Conservation (phyloP, 1,140 invertebrate species). For the Lordiphosa stackelbergi region DNA sequence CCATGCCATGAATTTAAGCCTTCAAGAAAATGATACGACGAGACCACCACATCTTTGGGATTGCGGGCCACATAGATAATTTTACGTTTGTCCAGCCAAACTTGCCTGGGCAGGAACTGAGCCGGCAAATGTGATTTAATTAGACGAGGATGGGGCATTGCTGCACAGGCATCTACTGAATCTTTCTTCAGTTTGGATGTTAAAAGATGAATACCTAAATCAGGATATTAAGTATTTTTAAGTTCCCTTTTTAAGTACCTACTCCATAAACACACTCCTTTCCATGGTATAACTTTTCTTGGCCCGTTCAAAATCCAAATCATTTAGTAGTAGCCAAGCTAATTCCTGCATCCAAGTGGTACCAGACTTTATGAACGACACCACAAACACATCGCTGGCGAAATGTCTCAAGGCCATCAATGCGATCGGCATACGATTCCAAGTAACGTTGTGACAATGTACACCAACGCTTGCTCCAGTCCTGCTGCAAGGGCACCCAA, state of each 20-base stretch:
- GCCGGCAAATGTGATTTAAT: too few species aligned
- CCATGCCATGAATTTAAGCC: too few species aligned
- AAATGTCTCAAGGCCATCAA: slow-evolving; percentile 51
- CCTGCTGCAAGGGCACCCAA: slow-evolving; percentile 21
- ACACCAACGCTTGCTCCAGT: slow-evolving; percentile 28
- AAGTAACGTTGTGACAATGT: background rate
- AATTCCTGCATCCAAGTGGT: slow-evolving; percentile 85
- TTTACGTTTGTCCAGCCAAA: too few species aligned
- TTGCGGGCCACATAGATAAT: too few species aligned
- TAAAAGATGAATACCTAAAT: background rate
- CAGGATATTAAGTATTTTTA: slow-evolving; percentile 2
- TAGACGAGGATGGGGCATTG: too few species aligned
- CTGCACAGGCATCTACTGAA: too few species aligned
- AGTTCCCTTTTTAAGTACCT: too few species aligned
- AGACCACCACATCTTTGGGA: too few species aligned
- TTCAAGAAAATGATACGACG: too few species aligned
- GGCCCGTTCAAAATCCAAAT: slow-evolving; percentile 77
- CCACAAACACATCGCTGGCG: slow-evolving; percentile 78
- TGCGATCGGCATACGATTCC: background rate
- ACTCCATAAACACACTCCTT: slow-evolving; percentile 78
- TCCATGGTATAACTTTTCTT: slow-evolving; percentile 80
- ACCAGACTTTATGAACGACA: slow-evolving; percentile 77
- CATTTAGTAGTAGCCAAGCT: slow-evolving; percentile 81
- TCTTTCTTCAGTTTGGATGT: too few species aligned
- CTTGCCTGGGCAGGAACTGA: too few species aligned